Percentiles rank a stretch among this genome's conserved stretches.
Evolutionary conservation across 2,888 invertebrate species (phyloP).

Genomic region (Ischnus inquisitorius): DNA sequence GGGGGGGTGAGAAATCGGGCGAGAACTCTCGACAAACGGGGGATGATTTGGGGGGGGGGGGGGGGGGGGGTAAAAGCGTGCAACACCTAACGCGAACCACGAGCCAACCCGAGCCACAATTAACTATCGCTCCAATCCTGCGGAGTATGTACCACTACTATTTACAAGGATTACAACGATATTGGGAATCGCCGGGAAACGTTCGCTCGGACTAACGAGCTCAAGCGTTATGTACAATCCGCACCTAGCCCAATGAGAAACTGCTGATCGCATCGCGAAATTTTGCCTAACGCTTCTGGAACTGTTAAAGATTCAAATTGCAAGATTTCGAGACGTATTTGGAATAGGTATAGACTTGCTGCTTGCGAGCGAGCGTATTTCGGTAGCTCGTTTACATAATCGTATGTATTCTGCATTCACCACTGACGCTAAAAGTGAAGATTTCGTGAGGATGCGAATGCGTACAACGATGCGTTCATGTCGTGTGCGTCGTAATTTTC

Average conservation of each 20-base stretch:
- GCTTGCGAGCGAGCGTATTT: too few species aligned
- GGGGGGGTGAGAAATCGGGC: conserved; percentile 24
- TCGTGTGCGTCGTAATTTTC: too few species aligned
- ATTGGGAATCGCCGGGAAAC: conserved; percentile 32
- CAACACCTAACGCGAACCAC: conserved; percentile 32
- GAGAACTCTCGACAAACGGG: conserved; percentile 26
- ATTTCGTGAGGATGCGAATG: too few species aligned
- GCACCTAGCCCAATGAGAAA: neutral
- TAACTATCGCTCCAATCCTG: conserved; percentile 19
- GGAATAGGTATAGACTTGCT: too few species aligned
- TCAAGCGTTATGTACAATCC: conserved; percentile 4
- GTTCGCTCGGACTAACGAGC: conserved; percentile 44
- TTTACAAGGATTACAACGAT: conserved; percentile 39
- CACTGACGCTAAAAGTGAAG: too few species aligned
- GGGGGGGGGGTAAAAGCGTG: neutral
- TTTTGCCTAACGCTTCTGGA: neutral
- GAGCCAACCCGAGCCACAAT: conserved; percentile 26
- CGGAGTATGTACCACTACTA: neutral
- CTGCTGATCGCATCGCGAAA: neutral
- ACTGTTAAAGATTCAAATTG: neutral
- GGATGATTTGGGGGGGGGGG: neutral
- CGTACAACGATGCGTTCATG: too few species aligned
- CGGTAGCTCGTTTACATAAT: too few species aligned
- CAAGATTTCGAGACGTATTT: neutral
- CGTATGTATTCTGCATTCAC: too few species aligned